Evolutionary conservation across 1,140 invertebrate genomes (phyloP).

Genomic region (Probaryconus sp.): DNA sequence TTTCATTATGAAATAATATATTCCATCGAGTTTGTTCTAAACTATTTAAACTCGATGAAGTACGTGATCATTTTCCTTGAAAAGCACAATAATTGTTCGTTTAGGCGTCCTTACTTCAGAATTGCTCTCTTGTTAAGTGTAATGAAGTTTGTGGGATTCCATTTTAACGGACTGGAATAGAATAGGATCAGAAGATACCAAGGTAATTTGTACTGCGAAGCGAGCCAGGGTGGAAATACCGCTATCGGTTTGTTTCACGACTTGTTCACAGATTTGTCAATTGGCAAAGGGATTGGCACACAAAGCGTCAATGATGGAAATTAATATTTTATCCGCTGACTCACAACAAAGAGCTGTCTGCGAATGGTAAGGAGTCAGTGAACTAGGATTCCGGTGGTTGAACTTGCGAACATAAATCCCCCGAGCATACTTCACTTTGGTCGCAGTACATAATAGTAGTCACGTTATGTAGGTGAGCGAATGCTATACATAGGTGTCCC

Average conservation of each 20-base stretch:
- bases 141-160: constrained; percentile 22
- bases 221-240: constrained; percentile 4
- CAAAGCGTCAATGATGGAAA: constrained; percentile 16
- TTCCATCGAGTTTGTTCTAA: no score
- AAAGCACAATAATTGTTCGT: not conserved
- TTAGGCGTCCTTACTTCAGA: no score
- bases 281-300: constrained; percentile 8
- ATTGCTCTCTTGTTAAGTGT: constrained; percentile 7
- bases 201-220: not conserved
- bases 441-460: constrained; percentile 38
- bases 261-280: constrained; percentile 11
- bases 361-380: constrained; percentile 31
- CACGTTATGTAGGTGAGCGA: constrained; percentile 29
- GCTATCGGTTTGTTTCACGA: constrained; percentile 6
- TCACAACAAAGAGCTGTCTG: constrained; percentile 29
- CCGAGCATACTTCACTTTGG: constrained; percentile 40
- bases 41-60: no score
- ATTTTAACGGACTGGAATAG: not conserved
- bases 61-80: constrained; percentile 5
- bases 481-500: constrained; percentile 21
- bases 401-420: constrained; percentile 47
- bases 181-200: not conserved
- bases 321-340: constrained; percentile 37
- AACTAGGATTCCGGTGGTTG: constrained; percentile 41
- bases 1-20: no score